Evolutionary conservation across 2,888 invertebrate genomes (phyloP).

Genomic region (Epicampocera succincta): DNA sequence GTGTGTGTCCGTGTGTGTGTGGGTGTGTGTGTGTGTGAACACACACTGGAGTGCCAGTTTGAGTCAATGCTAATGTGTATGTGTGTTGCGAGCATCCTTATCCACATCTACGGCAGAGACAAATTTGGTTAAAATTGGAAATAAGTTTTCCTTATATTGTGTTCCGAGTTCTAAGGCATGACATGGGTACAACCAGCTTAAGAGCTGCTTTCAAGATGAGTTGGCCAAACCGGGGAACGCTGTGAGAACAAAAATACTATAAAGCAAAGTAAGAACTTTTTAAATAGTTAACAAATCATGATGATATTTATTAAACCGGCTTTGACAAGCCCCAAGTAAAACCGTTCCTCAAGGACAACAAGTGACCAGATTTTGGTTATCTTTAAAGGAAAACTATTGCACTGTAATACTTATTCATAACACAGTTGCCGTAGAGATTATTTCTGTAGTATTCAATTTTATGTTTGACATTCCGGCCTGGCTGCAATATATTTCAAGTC

Average conservation of each 20-base stretch:
- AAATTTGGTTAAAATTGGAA: constrained; percentile 62
- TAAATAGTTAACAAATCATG: too few species aligned
- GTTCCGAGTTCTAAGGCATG: constrained; percentile 51
- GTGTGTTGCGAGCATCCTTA: constrained; percentile 37
- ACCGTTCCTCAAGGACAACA: too few species aligned
- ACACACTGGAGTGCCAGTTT: constrained; percentile 6
- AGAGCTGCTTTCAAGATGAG: background rate
- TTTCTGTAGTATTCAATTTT: too few species aligned
- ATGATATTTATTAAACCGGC: too few species aligned
- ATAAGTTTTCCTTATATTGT: constrained; percentile 45
- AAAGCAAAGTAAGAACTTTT: too few species aligned
- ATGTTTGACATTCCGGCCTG: constrained; percentile 8
- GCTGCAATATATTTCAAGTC: constrained; percentile 22
- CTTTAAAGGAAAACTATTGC: too few species aligned
- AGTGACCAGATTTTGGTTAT: too few species aligned
- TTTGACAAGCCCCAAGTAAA: too few species aligned
- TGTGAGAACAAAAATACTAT: background rate
- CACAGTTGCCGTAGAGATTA: too few species aligned
- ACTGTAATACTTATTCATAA: too few species aligned
- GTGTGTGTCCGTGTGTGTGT: too few species aligned
- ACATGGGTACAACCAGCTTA: constrained; percentile 40
- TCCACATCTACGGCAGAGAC: constrained; percentile 54
- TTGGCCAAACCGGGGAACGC: background rate
- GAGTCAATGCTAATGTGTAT: constrained; percentile 60
- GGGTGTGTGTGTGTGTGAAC: constrained; percentile 70